Conservation (phyloP, 2,113 vertebrate genomes). For the Oreochromis aureus region DNA sequence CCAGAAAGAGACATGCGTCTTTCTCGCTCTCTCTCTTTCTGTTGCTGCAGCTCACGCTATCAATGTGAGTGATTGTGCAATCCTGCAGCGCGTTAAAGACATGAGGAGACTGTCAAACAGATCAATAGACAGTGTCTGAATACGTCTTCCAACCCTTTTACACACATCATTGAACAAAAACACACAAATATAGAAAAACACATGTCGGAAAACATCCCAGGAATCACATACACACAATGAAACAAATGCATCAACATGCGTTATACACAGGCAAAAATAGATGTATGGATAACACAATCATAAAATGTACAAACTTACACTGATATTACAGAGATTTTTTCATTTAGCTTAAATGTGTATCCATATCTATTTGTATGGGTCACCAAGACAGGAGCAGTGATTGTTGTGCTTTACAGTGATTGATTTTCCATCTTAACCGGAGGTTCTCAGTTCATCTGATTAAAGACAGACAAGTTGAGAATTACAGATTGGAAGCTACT, state of each 20-base stretch:
- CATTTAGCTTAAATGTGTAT: too few relatives aligned
- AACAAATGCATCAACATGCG: background rate
- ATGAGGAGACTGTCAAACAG: constrained; percentile 67
- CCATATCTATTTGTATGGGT: background rate
- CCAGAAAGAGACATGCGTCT: background rate
- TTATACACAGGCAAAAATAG: background rate
- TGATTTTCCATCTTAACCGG: constrained; percentile 38
- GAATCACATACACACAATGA: background rate
- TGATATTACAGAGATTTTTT: background rate
- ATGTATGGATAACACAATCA: background rate
- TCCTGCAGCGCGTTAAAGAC: constrained; percentile 53
- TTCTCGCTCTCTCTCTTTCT: background rate
- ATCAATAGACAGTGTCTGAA: constrained; percentile 55
- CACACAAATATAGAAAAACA: background rate
- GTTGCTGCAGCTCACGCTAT: constrained; percentile 20
- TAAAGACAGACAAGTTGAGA: constrained; percentile 46
- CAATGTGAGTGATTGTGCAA: constrained; percentile 66
- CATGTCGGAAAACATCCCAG: background rate
- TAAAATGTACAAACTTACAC: background rate
- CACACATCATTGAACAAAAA: background rate
- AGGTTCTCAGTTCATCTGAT: constrained; percentile 47
- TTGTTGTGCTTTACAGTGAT: constrained; percentile 14
- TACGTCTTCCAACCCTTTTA: constrained; percentile 3
- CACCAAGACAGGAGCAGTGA: background rate
- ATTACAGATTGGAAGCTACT: constrained; percentile 33